Base-by-base conservation (phyloP, 2,113 vertebrate genomes). In the Chamaetylas fuelleborni region DNA sequence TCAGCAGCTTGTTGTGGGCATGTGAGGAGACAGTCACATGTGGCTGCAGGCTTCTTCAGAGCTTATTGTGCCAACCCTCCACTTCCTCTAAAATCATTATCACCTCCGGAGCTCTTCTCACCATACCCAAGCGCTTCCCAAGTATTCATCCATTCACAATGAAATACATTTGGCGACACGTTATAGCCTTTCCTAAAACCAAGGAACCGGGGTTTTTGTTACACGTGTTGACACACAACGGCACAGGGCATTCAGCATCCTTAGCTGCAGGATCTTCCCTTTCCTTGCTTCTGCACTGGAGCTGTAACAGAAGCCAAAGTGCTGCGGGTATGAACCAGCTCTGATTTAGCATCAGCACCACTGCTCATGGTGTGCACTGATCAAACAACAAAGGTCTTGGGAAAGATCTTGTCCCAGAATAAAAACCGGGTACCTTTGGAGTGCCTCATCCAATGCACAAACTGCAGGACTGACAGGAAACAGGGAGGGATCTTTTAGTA, bases 1-100 rank as follows among this genome's bases (percentile, higher is more conserved):
- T 91, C 94, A 93, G 92, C 83, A 93, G 83, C 86, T 84, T 84
- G 54, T 78, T 83, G 80, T 64, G 69, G 91, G 72, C 82, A 84
- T 12, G 15, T 62, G 48, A 80, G 34, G 64, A 94, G 92, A 92
- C 86, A 58, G 54, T 54, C 92, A 77, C 45, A 73, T 74, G 91
- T 13, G 76, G 54, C 80, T 86, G 71, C 82, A 92, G 82, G 54
- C 22, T 92, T 34, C 12, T 92, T 34, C 12, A 34, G 64, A 9
- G 53, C 38, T 0, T 19, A 10, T n/a, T 34, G 10, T 70, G 60
- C 56, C 54, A 76, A 40, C 34, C 42, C 29, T 83, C 50, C 38
- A 2, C 33, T 83, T 92, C 51, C 80, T 34, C 18, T 19, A 58
- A 72, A 83, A 77, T 5, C 22, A 60, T 34, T 31, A 60, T 67